phyloP scores from a whole-genome alignment of 2,888 invertebrate species.

The Cephus runcator region DNA sequence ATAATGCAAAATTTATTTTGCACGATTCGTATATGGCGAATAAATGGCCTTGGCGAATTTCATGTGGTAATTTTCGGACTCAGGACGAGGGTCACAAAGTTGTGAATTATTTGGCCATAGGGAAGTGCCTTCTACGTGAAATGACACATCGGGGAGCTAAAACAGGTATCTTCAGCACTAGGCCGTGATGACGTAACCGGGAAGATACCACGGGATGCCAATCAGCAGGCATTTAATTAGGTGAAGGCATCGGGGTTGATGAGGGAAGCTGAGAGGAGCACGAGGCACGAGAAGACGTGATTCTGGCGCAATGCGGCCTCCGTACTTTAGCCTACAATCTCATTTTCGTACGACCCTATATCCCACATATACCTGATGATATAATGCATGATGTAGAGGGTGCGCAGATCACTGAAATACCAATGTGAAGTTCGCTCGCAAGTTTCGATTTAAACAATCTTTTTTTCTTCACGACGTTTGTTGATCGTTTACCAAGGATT shows the following conservation, averaged over 20 bases:
- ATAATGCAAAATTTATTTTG: background rate
- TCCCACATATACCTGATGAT: background rate
- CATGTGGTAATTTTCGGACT: background rate
- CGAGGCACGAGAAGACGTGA: conserved; percentile 9
- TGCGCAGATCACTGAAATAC: background rate
- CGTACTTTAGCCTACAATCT: background rate
- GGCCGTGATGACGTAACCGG: background rate
- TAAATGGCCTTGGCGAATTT: background rate
- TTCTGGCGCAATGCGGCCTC: conserved; percentile 19
- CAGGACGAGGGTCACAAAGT: background rate
- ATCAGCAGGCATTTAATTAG: conserved; percentile 49
- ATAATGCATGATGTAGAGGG: background rate
- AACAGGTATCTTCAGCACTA: background rate
- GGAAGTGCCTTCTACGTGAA: background rate
- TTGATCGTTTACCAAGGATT: background rate
- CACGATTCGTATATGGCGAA: background rate
- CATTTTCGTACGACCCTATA: background rate
- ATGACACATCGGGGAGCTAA: background rate
- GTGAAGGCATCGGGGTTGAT: conserved; percentile 21
- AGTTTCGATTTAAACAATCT: too few species aligned
- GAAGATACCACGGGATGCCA: conserved; percentile 14
- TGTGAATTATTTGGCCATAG: background rate
- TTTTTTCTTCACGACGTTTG: background rate
- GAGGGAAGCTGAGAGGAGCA: conserved; percentile 31
- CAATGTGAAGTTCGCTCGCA: background rate